Conservation (phyloP, 2,888 invertebrate genomes). For the Pterostichus niger region DNA sequence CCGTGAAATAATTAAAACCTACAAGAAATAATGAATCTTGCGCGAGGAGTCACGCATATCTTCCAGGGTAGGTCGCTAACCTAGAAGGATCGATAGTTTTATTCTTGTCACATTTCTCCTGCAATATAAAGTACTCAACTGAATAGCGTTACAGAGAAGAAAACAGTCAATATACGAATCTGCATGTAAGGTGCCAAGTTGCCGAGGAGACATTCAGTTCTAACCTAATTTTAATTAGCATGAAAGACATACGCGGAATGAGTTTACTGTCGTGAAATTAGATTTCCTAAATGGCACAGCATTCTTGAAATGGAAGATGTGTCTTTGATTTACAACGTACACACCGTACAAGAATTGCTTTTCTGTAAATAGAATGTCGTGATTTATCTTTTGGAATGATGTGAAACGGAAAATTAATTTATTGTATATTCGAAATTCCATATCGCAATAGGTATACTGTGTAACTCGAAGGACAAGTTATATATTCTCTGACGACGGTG, state of each 20-base stretch:
- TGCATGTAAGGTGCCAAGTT: background rate
- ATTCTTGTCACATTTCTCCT: slow-evolving; percentile 33
- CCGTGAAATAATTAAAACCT: slow-evolving; percentile 35
- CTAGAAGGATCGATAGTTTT: slow-evolving; percentile 29
- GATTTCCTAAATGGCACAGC: background rate
- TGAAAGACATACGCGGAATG: slow-evolving; percentile 14
- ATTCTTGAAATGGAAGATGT: background rate
- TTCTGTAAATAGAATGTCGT: too few species aligned
- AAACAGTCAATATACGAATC: background rate
- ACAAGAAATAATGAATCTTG: slow-evolving; percentile 34
- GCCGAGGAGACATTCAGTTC: background rate
- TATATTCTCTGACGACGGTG: too few species aligned
- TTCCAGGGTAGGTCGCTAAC: background rate
- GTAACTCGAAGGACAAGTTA: too few species aligned
- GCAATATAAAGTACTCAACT: background rate
- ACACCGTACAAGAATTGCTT: too few species aligned
- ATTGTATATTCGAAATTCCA: too few species aligned
- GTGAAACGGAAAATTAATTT: too few species aligned
- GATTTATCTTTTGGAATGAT: too few species aligned
- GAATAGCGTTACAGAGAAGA: background rate
- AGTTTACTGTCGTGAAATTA: slow-evolving; percentile 1
- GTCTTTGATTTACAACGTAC: too few species aligned
- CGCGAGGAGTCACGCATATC: slow-evolving; percentile 18
- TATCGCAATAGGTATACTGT: too few species aligned
- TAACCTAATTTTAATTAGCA: slow-evolving; percentile 20